Evolutionary conservation across 2,113 vertebrate species (phyloP).

Genomic region (Cryptomyrus ogoouensis): DNA sequence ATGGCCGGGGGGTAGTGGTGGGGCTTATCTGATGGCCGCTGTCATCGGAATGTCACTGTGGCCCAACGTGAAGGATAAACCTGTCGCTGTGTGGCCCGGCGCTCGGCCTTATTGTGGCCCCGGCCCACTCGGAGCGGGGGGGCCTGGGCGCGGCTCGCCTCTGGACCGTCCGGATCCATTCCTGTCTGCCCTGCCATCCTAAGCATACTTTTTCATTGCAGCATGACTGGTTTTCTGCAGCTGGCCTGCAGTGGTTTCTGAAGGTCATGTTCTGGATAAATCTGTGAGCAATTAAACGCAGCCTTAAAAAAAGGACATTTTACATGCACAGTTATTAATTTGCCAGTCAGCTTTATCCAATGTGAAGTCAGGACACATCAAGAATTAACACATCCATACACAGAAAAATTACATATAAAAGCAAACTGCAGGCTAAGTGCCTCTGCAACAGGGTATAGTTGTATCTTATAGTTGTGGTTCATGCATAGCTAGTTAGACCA

Average conservation of each 20-base stretch:
- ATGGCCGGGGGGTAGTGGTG: conserved; percentile 21
- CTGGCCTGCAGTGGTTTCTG: not conserved
- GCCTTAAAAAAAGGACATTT: not conserved
- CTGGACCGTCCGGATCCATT: not conserved
- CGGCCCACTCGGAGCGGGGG: conserved; percentile 35
- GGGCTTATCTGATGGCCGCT: conserved; percentile 43
- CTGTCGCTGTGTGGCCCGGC: conserved; percentile 34
- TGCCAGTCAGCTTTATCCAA: not conserved
- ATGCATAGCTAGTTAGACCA: not conserved
- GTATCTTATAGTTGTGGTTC: not conserved
- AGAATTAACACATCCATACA: not conserved
- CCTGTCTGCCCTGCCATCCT: not conserved
- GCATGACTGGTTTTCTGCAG: not conserved
- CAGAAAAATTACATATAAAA: not conserved
- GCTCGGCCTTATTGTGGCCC: conserved; percentile 44
- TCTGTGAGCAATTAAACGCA: not conserved
- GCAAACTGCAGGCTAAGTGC: not conserved
- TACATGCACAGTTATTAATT: not conserved
- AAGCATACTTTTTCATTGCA: not conserved
- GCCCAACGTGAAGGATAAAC: conserved; percentile 44
- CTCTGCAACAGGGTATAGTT: not conserved
- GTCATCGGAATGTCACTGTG: conserved; percentile 46
- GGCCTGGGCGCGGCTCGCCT: not conserved
- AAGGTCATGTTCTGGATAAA: not conserved
- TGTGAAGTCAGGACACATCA: not conserved